Evolutionary conservation across 2,113 vertebrate species (phyloP).

Genomic region (Thamnaconus septentrionalis): DNA sequence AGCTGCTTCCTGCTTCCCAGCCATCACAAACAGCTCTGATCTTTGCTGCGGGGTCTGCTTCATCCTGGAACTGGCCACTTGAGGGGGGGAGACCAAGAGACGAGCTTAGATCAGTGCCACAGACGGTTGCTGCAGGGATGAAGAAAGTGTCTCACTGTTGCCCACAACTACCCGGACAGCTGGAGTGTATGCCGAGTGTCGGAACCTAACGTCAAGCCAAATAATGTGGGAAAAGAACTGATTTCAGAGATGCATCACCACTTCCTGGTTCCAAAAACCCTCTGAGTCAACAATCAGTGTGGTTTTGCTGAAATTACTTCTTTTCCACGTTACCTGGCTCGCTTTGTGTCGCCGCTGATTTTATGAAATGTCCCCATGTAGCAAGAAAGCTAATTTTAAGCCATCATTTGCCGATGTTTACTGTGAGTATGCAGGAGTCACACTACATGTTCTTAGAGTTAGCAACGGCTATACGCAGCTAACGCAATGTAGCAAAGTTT

Average conservation of each 20-base stretch:
- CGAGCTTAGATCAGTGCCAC: conserved; percentile 43
- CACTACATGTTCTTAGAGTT: conserved; percentile 16
- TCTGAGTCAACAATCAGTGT: background rate
- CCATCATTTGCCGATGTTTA: conserved; percentile 1
- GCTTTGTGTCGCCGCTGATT: conserved; percentile 11
- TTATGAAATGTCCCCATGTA: conserved; percentile 8
- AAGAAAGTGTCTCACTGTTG: background rate
- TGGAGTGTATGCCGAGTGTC: conserved; percentile 1
- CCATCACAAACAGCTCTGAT: conserved; percentile 23
- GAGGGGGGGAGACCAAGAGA: conserved; percentile 1
- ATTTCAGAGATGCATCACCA: background rate
- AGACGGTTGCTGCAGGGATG: background rate
- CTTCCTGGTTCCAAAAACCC: background rate
- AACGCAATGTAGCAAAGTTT: conserved; percentile 5
- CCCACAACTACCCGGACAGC: conserved; percentile 3
- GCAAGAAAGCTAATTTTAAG: background rate
- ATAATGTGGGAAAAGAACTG: background rate
- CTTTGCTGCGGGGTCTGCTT: conserved; percentile 2
- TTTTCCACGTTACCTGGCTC: conserved; percentile 9
- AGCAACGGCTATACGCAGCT: too few species aligned
- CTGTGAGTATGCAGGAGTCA: conserved; percentile 7
- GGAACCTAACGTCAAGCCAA: conserved; percentile 11
- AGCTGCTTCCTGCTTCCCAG: conserved; percentile 17
- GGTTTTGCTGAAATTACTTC: background rate
- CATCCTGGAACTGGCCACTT: conserved; percentile 1